Percentiles rank a stretch among this genome's conserved stretches.
Evolutionary conservation across 2,888 invertebrate genomes (phyloP).

Genomic region (Oxyteleia sp.): DNA sequence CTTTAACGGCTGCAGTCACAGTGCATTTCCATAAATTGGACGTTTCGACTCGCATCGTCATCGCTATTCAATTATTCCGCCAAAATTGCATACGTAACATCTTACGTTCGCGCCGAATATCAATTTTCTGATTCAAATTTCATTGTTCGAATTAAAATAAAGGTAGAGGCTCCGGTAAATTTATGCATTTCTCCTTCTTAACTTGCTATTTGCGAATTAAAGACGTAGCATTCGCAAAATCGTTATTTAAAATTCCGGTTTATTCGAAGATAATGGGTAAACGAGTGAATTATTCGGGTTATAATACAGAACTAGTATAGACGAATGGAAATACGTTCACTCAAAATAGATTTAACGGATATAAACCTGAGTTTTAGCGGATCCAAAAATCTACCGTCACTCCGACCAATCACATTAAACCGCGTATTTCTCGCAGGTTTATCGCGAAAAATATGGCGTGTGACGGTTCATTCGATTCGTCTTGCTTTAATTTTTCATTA

Average conservation of each 20-base stretch:
- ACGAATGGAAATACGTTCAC: no score
- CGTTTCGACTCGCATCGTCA: conserved; percentile 61
- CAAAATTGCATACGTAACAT: conserved; percentile 70
- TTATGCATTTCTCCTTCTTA: neutral
- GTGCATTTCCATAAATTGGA: conserved; percentile 68
- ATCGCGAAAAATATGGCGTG: neutral
- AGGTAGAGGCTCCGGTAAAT: conserved; percentile 1
- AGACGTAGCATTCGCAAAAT: no score
- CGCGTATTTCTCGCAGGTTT: neutral
- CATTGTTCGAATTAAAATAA: conserved; percentile 24
- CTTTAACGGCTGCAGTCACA: conserved; percentile 56
- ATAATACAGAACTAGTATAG: no score
- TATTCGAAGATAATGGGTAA: no score
- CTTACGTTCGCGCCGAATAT: conserved; percentile 60
- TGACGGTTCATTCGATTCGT: neutral
- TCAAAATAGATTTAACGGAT: no score
- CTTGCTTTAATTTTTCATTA: neutral
- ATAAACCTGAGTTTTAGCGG: neutral
- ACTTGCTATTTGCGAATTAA: neutral
- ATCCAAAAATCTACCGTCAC: neutral
- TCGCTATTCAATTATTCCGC: conserved; percentile 68
- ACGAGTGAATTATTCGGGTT: no score
- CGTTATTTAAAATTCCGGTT: no score
- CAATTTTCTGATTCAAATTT: conserved; percentile 57
- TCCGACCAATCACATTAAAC: neutral